Evolutionary conservation across 2,797 vertebrate species (phyloP).

Genomic region (Gymnoscopelus braueri): DNA sequence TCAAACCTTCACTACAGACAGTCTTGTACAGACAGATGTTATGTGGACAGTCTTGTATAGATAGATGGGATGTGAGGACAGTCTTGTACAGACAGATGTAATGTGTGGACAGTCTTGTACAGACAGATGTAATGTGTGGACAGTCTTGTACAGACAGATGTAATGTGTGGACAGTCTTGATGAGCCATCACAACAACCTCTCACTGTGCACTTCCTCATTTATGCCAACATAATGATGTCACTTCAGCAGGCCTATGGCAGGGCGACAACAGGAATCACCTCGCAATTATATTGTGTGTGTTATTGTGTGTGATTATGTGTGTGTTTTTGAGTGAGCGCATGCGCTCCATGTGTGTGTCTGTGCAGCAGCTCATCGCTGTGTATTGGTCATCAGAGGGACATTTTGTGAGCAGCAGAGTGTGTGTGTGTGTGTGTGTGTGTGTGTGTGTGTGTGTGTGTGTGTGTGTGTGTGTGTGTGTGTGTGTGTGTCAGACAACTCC

Average conservation of each 20-base stretch:
- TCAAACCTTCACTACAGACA: no score
- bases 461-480: slow-evolving; percentile 14
- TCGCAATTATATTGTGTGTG: slow-evolving; percentile 10
- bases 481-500: slow-evolving; percentile 78
- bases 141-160: no score
- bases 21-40: no score
- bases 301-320: not conserved
- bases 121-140: no score
- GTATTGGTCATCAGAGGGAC: slow-evolving; percentile 20
- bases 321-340: slow-evolving; percentile 8
- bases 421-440: no score
- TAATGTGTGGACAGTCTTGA: not conserved
- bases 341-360: not conserved
- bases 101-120: not conserved
- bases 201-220: slow-evolving; percentile 5
- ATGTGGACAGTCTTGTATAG: no score
- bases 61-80: not conserved
- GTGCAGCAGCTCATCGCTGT: slow-evolving; percentile 1
- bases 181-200: slow-evolving; percentile 2
- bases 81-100: not conserved
- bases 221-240: slow-evolving; percentile 23
- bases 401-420: slow-evolving; percentile 14
- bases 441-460: no score
- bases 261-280: slow-evolving; percentile 18
- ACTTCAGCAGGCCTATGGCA: slow-evolving; percentile 18